A percentile compares a stretch with the other conserved stretches of the same genome.
Conservation (phyloP, 2,888 invertebrate species). For the Lepidochitona cinerea region DNA sequence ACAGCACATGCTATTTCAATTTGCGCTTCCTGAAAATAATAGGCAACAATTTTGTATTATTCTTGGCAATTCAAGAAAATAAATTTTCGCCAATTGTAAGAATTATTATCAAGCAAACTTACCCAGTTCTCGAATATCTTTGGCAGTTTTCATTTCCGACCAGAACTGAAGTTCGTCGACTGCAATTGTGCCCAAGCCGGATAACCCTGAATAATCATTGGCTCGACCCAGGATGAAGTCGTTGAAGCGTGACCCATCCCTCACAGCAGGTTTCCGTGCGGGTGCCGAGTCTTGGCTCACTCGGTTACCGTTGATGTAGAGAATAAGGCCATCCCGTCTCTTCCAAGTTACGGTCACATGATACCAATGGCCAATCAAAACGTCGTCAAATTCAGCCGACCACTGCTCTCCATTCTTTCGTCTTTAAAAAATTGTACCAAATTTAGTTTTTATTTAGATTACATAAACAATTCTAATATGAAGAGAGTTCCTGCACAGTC, state of each 20-base stretch:
- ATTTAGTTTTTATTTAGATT: no score
- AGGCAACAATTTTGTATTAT: no score
- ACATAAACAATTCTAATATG: no score
- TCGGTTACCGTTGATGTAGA: slow-evolving; percentile 62
- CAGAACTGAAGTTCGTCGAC: slow-evolving; percentile 68
- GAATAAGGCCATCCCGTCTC: slow-evolving; percentile 46
- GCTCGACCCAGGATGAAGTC: slow-evolving; percentile 65
- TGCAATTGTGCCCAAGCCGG: slow-evolving; percentile 43
- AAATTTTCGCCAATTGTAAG: no score
- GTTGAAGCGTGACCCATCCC: slow-evolving; percentile 30
- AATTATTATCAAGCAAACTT: no score
- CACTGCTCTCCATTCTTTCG: background rate
- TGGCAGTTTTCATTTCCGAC: slow-evolving; percentile 45
- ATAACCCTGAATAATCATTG: slow-evolving; percentile 44
- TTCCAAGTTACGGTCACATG: slow-evolving; percentile 66
- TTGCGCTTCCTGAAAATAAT: no score
- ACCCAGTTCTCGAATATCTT: slow-evolving; percentile 59
- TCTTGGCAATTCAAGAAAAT: no score
- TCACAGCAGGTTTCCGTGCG: slow-evolving; percentile 6
- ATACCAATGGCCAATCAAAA: slow-evolving; percentile 54
- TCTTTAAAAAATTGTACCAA: background rate
- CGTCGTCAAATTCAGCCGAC: slow-evolving; percentile 7
- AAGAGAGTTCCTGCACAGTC: no score
- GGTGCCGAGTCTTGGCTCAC: slow-evolving; percentile 32
- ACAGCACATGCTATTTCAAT: no score